phyloP scores from a whole-genome alignment of 2,797 vertebrate species.

The Poeciliopsis gracilis region DNA sequence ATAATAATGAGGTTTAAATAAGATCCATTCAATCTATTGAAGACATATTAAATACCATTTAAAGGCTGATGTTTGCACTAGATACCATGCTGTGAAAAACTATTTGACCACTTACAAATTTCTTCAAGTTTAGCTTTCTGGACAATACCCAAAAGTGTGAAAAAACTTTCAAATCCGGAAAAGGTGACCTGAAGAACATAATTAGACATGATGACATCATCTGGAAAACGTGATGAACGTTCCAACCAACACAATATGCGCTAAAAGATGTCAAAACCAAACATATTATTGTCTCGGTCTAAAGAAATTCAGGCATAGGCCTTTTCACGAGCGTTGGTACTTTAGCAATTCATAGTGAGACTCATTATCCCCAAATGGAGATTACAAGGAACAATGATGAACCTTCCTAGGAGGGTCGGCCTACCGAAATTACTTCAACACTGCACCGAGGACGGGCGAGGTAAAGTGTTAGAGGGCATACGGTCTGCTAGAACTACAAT shows the following conservation, averaged over 20 bases:
- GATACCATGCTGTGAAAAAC: neutral
- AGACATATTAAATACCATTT: neutral
- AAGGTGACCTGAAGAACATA: neutral
- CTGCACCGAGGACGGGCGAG: neutral
- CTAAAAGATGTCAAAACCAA: neutral
- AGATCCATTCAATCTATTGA: neutral
- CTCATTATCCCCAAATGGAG: neutral
- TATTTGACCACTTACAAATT: neutral
- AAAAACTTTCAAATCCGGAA: neutral
- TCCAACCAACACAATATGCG: neutral
- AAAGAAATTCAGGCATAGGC: neutral
- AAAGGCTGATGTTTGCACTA: neutral
- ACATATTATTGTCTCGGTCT: neutral
- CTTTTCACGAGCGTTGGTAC: neutral
- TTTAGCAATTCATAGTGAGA: neutral
- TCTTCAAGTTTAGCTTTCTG: neutral
- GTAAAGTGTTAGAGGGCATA: neutral
- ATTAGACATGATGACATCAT: neutral
- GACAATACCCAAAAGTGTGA: neutral
- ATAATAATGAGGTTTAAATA: neutral
- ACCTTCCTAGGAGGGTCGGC: neutral
- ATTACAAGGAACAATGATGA: neutral
- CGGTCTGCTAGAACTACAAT: neutral
- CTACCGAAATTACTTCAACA: neutral
- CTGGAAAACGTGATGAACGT: neutral